These are phyloP conservation scores for Oikopleura albicans DNA, from an alignment of 23 tunicate genomes.

Conservation along the genomic window DNA sequence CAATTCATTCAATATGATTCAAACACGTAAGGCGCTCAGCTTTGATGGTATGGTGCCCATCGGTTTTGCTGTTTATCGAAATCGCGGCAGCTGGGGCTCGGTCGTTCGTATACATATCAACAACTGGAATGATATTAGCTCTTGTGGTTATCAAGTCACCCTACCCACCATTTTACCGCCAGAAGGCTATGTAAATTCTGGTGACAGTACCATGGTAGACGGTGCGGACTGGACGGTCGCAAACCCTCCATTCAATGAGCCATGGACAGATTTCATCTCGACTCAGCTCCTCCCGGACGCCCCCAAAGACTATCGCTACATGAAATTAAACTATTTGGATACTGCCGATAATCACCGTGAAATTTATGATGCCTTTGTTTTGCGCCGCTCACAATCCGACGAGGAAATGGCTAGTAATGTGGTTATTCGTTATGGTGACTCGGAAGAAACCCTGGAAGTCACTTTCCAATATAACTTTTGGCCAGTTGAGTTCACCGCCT, in stretches of 20 bases:
- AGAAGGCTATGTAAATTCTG: not conserved
- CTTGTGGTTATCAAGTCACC: not conserved
- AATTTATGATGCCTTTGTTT: not conserved
- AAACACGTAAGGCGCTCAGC: not conserved
- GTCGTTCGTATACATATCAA: not conserved
- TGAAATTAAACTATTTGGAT: not conserved
- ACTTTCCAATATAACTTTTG: not conserved
- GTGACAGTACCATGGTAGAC: not conserved
- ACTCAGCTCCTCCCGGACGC: not conserved
- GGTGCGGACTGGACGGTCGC: not conserved
- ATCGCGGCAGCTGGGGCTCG: not conserved
- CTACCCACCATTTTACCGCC: not conserved
- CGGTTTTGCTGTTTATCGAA: not conserved
- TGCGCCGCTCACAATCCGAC: not conserved
- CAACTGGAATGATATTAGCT: not conserved
- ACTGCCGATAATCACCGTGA: not conserved
- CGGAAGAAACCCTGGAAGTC: not conserved
- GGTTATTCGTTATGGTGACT: not conserved
- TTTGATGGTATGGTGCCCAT: not conserved
- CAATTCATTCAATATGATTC: not conserved
- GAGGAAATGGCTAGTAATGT: not conserved
- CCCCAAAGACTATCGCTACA: not conserved
- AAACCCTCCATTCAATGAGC: not conserved
- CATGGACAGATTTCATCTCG: not conserved
- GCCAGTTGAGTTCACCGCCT: not conserved